These are phyloP conservation scores for Brachypteracias leptosomus DNA, from an alignment of 2,113 vertebrate genomes.

Conservation along the genomic window DNA sequence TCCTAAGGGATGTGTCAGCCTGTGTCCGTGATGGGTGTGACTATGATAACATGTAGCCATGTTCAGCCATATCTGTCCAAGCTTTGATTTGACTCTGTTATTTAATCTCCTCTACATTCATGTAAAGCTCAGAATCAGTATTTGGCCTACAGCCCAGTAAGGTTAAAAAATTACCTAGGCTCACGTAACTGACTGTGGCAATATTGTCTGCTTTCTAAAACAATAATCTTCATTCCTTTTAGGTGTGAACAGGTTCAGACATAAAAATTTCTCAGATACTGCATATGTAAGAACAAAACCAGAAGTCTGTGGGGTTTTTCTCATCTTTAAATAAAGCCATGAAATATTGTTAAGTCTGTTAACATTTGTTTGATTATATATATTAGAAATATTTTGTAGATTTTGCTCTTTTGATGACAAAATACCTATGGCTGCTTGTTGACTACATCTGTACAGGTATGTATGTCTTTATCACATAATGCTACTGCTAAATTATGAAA, in stretches of 20 bases:
- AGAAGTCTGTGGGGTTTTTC: not conserved
- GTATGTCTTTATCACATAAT: not conserved
- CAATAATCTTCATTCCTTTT: not conserved
- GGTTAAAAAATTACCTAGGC: not conserved
- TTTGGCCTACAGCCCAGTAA: not conserved
- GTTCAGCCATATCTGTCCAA: not conserved
- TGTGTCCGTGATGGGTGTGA: not conserved
- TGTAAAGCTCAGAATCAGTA: not conserved
- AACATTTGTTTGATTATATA: not conserved
- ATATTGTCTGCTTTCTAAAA: not conserved
- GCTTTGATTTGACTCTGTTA: not conserved
- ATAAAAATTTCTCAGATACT: not conserved
- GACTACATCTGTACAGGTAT: not conserved
- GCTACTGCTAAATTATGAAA: not conserved
- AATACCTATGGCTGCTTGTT: not conserved
- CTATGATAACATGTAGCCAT: not conserved
- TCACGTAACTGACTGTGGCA: not conserved
- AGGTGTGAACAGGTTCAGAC: not conserved
- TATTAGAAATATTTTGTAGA: not conserved
- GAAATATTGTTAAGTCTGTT: not conserved
- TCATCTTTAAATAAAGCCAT: not conserved
- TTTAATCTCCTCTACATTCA: not conserved
- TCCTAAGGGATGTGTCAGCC: not conserved
- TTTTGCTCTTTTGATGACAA: not conserved
- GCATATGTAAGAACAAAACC: not conserved